A percentile compares a stretch with the other conserved stretches of the same genome.
phyloP scores from a whole-genome alignment of 2,113 vertebrate species.

The Lepus americanus region DNA sequence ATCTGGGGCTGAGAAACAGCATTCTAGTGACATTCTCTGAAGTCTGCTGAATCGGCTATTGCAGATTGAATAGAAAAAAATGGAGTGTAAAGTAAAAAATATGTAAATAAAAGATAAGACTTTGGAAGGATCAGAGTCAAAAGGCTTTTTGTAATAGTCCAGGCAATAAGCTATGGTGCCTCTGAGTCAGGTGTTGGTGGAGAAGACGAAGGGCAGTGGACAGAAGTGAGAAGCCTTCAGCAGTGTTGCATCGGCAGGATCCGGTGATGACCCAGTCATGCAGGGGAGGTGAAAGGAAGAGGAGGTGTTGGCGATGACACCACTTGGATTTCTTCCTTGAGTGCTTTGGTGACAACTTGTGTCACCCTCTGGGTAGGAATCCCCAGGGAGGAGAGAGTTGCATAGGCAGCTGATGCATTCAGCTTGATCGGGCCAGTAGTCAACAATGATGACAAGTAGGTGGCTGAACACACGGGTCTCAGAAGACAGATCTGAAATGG shows the following conservation, averaged over 20 bases:
- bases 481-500: conserved; percentile 13
- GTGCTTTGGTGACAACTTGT: background rate
- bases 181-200: background rate
- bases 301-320: background rate
- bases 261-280: background rate
- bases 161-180: background rate
- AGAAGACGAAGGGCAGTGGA: background rate
- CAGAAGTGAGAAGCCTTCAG: background rate
- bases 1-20: background rate
- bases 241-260: background rate
- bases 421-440: background rate
- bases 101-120: background rate
- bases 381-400: background rate
- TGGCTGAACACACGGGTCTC: background rate
- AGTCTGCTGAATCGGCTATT: background rate
- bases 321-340: background rate
- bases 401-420: background rate
- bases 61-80: background rate
- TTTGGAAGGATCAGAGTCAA: too few relatives aligned
- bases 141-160: background rate
- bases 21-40: background rate
- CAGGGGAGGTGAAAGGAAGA: background rate
- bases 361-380: background rate
- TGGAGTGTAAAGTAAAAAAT: background rate
- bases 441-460: background rate